Evolutionary conservation across 2,888 invertebrate species (phyloP), one percentile per base, ranked within the genome.

Genomic region (Drosophila fungiperda): DNA sequence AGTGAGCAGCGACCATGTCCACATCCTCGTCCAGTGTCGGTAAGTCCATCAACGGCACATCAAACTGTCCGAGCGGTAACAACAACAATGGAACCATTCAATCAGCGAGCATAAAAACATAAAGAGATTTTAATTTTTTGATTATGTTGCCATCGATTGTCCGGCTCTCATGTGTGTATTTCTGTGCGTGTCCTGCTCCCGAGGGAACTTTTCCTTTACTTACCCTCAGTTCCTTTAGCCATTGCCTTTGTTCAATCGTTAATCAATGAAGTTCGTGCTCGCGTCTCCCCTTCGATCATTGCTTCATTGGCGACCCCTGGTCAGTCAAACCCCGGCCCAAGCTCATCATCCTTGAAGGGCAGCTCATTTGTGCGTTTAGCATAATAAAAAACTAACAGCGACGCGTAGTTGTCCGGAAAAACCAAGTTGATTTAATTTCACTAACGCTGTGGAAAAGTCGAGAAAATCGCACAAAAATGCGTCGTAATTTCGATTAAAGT

Each of bases 41-140:
- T 42, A 50, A 84, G 84, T 89, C 80, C 90, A 87, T 90, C 90
- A 90, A 88, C 68, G 71, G 80, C 73, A 83, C 90, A 87, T 90
- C 90, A 88, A 90, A 76, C 89, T 86, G 80, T 80, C 76, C 87
- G 55, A 73, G 76, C 85, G 80, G 80, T 83, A 85, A 84, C 35
- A 85, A 84, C 80, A 90, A 91, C 91, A 90, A 91, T 87, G 76
- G 87, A 83, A 89, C 85, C 92, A 91, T 91, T 91, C 91, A 92
- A 91, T 91, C 91, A 92, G 82, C 89, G 90, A 71, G 72, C 80
- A 87, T 80, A 83, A 89, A 82, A 90, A 91, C 82, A 92, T 92
- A 92, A 92, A 92, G 92, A 92, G 92, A 92, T 92, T 92, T 92
- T 92, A 92, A 92, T 92, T 92, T 92, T 92, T 92, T 92, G 92